These are phyloP conservation scores for Manduca sexta DNA, from an alignment of 1,140 invertebrate species.

Conservation along the genomic window DNA sequence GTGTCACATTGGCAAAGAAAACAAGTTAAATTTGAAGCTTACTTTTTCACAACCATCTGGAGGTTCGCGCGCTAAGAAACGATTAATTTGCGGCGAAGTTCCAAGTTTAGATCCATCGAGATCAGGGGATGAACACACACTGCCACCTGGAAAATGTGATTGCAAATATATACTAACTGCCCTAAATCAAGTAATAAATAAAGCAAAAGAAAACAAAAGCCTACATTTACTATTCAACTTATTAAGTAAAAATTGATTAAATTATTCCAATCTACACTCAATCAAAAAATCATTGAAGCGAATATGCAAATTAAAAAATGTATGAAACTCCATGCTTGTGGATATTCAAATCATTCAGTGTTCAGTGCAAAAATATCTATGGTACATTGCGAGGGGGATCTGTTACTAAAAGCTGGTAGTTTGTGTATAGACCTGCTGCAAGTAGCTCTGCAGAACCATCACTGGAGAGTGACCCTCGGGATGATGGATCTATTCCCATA, in stretches of 20 bases:
- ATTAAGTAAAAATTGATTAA: too few species aligned
- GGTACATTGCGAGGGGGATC: conserved; percentile 13
- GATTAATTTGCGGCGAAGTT: conserved; percentile 88
- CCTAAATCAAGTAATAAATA: not conserved
- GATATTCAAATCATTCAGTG: conserved; percentile 15
- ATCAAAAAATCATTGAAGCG: not conserved
- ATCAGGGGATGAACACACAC: conserved; percentile 71
- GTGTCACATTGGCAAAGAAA: not conserved
- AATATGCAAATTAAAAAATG: conserved; percentile 9
- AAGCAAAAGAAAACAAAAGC: not conserved
- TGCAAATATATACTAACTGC: not conserved
- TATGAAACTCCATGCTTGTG: conserved; percentile 20
- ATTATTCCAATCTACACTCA: too few species aligned
- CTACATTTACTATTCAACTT: not conserved
- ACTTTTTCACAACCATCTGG: conserved; percentile 92
- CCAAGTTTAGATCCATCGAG: conserved; percentile 72
- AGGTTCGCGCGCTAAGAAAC: conserved; percentile 87
- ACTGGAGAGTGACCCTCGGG: conserved; percentile 68
- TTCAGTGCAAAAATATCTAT: conserved; percentile 5
- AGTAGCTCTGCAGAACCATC: conserved; percentile 64
- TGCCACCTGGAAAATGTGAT: conserved; percentile 55
- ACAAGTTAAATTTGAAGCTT: conserved; percentile 6
- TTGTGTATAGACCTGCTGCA: conserved; percentile 48
- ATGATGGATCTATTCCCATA: conserved; percentile 65
- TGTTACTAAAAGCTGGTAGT: conserved; percentile 33